These are phyloP conservation scores for Melinaea marsaeus DNA, from an alignment of 2,888 invertebrate species.

Conservation along the genomic window DNA sequence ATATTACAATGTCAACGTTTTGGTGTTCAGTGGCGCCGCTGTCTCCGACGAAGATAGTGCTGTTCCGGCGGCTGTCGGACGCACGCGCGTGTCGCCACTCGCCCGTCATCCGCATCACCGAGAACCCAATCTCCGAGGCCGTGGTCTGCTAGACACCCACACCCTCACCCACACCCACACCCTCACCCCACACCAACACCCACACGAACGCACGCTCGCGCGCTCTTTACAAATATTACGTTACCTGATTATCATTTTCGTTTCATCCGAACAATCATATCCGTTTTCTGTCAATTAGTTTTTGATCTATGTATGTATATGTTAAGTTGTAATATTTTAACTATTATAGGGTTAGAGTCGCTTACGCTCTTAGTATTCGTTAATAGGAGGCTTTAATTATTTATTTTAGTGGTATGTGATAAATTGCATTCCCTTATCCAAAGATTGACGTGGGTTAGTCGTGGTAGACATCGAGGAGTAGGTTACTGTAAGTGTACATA, in stretches of 20 bases:
- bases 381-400: slow-evolving; percentile 18
- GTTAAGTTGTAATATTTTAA: slow-evolving; percentile 4
- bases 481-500: slow-evolving; percentile 43
- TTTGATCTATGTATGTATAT: slow-evolving; percentile 9
- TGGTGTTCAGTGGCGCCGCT: slow-evolving; percentile 80
- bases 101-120: slow-evolving; percentile 86
- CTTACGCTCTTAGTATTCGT: slow-evolving; percentile 10
- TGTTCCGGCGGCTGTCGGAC: slow-evolving; percentile 79
- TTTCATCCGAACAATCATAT: slow-evolving; percentile 21
- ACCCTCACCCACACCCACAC: neutral
- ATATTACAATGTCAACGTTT: too few species aligned
- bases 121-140: slow-evolving; percentile 87
- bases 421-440: slow-evolving; percentile 15
- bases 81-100: slow-evolving; percentile 70
- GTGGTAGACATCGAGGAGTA: slow-evolving; percentile 4
- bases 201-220: slow-evolving; percentile 5
- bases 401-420: slow-evolving; percentile 14
- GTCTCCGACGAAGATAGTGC: slow-evolving; percentile 83
- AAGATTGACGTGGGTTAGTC: slow-evolving; percentile 10
- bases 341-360: slow-evolving; percentile 9
- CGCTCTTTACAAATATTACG: slow-evolving; percentile 1
- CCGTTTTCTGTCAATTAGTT: slow-evolving; percentile 29
- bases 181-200: neutral
- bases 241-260: slow-evolving; percentile 8
- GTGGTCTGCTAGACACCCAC: slow-evolving; percentile 80